A percentile compares a stretch with the other conserved stretches of the same genome.
phyloP scores from a whole-genome alignment of 2,888 invertebrate genomes.

The Ectropis crepuscularia region DNA sequence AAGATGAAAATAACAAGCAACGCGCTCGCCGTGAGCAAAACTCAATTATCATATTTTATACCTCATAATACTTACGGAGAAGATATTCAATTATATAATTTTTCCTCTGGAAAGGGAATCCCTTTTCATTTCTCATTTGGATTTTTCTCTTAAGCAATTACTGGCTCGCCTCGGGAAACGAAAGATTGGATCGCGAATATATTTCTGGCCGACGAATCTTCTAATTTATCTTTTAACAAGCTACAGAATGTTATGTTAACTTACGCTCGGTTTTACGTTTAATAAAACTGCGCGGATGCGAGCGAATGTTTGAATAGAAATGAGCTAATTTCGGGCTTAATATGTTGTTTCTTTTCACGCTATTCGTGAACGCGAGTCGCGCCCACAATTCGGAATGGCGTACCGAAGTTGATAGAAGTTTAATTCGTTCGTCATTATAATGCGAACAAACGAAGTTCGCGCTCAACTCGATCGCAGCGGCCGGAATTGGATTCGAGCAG shows the following conservation, averaged over 20 bases:
- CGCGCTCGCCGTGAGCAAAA: conserved; percentile 71
- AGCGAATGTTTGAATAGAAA: conserved; percentile 38
- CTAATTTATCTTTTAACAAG: conserved; percentile 80
- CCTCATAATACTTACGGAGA: conserved; percentile 83
- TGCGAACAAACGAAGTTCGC: conserved; percentile 65
- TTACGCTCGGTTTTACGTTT: conserved; percentile 77
- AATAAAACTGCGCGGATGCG: conserved; percentile 71
- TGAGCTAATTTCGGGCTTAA: conserved; percentile 32
- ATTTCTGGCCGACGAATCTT: conserved; percentile 64
- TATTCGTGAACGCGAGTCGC: conserved; percentile 4
- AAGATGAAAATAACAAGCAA: conserved; percentile 49
- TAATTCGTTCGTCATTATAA: conserved; percentile 64
- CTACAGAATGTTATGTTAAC: conserved; percentile 68
- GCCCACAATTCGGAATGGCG: conserved; percentile 24
- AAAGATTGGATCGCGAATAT: conserved; percentile 70
- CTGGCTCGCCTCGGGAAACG: conserved; percentile 70
- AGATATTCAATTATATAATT: conserved; percentile 85
- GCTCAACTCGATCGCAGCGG: conserved; percentile 62
- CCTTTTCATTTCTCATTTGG: conserved; percentile 85
- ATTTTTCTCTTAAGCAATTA: conserved; percentile 85
- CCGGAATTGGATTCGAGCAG: conserved; percentile 68
- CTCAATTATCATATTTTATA: conserved; percentile 85
- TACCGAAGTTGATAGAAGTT: conserved; percentile 67
- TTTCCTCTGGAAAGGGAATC: conserved; percentile 82
- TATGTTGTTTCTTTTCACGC: conserved; percentile 22